Conservation (phyloP, 2,113 vertebrate genomes). For the Pollachius pollachius region DNA sequence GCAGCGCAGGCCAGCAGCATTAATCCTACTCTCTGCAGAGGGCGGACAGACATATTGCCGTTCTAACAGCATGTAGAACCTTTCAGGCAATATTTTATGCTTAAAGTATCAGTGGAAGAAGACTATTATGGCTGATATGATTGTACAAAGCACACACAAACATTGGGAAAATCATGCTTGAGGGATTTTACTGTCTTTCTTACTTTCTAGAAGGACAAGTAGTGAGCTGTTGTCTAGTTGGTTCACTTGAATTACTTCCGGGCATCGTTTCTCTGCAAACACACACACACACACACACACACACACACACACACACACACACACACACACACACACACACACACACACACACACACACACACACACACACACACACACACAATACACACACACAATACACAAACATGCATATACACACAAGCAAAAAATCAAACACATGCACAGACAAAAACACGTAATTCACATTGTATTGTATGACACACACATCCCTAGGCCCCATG, state of each 20-base stretch:
- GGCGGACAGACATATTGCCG: too few species aligned
- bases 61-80: too few species aligned
- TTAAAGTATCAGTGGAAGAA: too few species aligned
- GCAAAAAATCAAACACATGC: neutral
- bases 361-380: neutral
- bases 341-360: neutral
- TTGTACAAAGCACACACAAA: too few species aligned
- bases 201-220: constrained; percentile 83
- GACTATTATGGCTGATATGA: too few species aligned
- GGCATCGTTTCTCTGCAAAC: constrained; percentile 66
- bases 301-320: constrained; percentile 2
- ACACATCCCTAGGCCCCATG: neutral
- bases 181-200: constrained; percentile 37
- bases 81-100: too few species aligned
- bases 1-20: too few species aligned
- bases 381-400: constrained; percentile 13
- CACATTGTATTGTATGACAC: neutral
- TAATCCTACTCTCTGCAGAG: too few species aligned
- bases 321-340: neutral
- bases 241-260: constrained; percentile 77
- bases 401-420: neutral
- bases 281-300: constrained; percentile 5
- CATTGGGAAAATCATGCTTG: too few species aligned
- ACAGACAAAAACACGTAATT: neutral
- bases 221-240: constrained; percentile 78